A percentile compares a stretch with the other conserved stretches of the same genome.
phyloP scores from a whole-genome alignment of 2,113 vertebrate genomes.

The Pyrgilauda ruficollis region DNA sequence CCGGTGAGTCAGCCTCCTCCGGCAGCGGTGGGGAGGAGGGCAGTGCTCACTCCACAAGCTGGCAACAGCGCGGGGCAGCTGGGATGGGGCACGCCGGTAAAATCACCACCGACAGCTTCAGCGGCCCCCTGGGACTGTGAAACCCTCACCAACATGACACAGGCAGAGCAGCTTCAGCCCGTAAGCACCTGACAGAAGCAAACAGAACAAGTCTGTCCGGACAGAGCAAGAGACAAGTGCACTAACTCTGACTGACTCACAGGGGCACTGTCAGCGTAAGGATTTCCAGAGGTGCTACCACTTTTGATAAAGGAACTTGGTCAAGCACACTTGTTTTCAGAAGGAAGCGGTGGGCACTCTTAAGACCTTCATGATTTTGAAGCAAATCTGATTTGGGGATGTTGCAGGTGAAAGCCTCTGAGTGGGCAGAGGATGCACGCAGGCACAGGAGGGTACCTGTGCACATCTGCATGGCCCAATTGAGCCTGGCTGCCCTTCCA shows the following conservation, averaged over 20 bases:
- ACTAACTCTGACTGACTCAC: background rate
- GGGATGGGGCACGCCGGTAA: rapidly evolving
- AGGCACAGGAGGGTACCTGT: background rate
- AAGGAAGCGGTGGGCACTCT: background rate
- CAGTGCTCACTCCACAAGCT: rapidly evolving
- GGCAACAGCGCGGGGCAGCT: background rate
- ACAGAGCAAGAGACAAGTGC: background rate
- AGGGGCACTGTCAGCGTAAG: conserved; percentile 25
- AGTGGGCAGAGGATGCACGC: rapidly evolving
- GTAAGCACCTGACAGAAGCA: background rate
- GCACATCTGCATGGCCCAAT: background rate
- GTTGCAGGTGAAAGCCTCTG: background rate
- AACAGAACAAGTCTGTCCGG: background rate
- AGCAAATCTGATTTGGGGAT: background rate
- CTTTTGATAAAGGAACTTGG: background rate
- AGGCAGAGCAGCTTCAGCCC: background rate
- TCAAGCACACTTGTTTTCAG: background rate
- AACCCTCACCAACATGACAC: too few species aligned
- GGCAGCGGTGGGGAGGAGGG: rapidly evolving
- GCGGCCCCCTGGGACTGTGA: background rate
- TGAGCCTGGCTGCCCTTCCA: background rate
- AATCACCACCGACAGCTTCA: background rate
- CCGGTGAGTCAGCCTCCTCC: background rate
- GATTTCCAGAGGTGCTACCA: background rate
- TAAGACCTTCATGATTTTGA: background rate